phyloP scores from a whole-genome alignment of 2,888 invertebrate genomes.

The Meghimatium bilineatum region DNA sequence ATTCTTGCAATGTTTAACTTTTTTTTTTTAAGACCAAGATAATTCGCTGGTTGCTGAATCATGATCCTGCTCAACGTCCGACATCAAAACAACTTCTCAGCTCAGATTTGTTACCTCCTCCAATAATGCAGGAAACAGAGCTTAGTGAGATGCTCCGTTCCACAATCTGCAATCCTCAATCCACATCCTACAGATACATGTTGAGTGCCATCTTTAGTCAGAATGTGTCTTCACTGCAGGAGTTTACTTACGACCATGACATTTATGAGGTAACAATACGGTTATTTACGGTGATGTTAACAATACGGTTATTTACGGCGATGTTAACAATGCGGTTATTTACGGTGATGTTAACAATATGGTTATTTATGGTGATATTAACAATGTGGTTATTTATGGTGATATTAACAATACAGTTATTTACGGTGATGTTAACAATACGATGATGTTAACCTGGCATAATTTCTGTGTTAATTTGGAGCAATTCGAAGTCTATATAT shows the following conservation, averaged over 20 bases:
- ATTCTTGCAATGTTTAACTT: too few species aligned
- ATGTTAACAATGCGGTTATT: too few species aligned
- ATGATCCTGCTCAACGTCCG: constrained; percentile 89
- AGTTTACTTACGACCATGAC: constrained; percentile 89
- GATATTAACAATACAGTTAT: too few species aligned
- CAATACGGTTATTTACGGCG: too few species aligned
- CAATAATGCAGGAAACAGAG: constrained; percentile 89
- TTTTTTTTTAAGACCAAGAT: constrained; percentile 66
- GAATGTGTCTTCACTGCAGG: constrained; percentile 82
- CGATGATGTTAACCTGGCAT: too few species aligned
- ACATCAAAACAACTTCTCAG: constrained; percentile 89
- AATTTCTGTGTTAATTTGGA: too few species aligned
- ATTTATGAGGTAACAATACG: constrained; percentile 68
- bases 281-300: background rate
- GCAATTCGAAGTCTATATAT: too few species aligned
- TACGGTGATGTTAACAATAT: too few species aligned
- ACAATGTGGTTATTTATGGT: too few species aligned
- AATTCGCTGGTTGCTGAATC: constrained; percentile 86
- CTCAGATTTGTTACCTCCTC: constrained; percentile 89
- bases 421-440: too few species aligned
- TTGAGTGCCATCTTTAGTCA: constrained; percentile 78
- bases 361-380: too few species aligned
- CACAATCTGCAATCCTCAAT: constrained; percentile 88
- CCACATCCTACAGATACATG: constrained; percentile 84
- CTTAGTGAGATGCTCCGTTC: constrained; percentile 87